These are phyloP conservation scores for Luperina testacea DNA, from an alignment of 2,888 invertebrate genomes.

Conservation along the genomic window DNA sequence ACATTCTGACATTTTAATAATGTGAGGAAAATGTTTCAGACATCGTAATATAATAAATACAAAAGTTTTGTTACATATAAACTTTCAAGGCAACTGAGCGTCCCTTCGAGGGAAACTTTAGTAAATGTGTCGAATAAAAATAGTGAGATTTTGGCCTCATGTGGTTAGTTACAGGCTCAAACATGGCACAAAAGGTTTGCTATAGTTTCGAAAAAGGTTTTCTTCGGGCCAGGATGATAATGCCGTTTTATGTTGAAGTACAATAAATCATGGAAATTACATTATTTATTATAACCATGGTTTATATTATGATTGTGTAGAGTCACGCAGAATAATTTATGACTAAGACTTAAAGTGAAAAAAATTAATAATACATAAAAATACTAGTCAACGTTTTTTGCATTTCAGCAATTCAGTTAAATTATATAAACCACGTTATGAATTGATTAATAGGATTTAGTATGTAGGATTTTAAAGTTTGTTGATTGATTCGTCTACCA, in stretches of 20 bases:
- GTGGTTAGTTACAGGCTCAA: conserved; percentile 4
- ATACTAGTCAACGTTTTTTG: neutral
- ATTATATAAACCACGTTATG: neutral
- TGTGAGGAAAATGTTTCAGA: conserved; percentile 15
- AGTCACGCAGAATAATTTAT: neutral
- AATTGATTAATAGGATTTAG: neutral
- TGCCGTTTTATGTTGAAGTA: neutral
- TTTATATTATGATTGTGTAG: neutral
- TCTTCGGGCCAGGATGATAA: neutral
- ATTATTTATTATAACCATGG: neutral
- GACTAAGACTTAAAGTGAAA: neutral
- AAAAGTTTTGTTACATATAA: conserved; percentile 37
- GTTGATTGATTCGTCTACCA: too few species aligned
- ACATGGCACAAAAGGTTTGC: neutral
- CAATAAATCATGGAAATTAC: neutral
- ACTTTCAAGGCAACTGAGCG: conserved; percentile 32
- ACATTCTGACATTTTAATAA: neutral
- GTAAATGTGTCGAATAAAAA: conserved; percentile 35
- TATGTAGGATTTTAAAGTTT: too few species aligned
- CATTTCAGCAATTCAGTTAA: neutral
- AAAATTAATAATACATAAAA: neutral
- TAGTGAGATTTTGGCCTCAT: conserved; percentile 16
- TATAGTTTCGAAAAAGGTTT: neutral
- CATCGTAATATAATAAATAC: conserved; percentile 26
- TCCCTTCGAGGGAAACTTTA: conserved; percentile 41